A percentile compares a stretch with the other conserved stretches of the same genome.
These are phyloP conservation scores for Psittacula cyanocephala DNA, from an alignment of 2,113 vertebrate species.

Conservation along the genomic window DNA sequence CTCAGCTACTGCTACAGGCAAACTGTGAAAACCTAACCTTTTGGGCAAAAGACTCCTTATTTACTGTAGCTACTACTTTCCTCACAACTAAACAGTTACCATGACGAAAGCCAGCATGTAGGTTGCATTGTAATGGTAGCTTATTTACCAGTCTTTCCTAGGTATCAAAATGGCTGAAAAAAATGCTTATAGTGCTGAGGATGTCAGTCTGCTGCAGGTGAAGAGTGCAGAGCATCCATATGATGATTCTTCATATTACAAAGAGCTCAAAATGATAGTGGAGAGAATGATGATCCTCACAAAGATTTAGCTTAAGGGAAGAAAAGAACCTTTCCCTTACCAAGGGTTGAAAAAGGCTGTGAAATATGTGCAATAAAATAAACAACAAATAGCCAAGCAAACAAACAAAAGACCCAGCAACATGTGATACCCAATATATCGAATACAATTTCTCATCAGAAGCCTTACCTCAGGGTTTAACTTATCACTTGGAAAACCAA, in stretches of 20 bases:
- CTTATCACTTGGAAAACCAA: neutral
- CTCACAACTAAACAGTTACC: neutral
- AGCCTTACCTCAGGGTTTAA: neutral
- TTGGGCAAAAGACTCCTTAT: neutral
- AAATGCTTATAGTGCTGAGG: neutral
- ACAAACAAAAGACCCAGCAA: neutral
- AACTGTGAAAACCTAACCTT: neutral
- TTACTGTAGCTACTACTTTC: neutral
- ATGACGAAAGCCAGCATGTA: neutral
- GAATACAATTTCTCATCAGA: neutral
- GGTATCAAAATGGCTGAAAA: neutral
- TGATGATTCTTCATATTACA: neutral
- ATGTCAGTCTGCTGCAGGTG: neutral
- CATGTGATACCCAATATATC: neutral
- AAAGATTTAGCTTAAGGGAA: neutral
- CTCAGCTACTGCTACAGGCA: neutral
- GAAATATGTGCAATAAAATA: neutral
- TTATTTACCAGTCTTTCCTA: neutral
- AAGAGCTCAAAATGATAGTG: neutral
- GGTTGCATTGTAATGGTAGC: neutral
- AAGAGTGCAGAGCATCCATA: neutral
- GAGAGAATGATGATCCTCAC: neutral
- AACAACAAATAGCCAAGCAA: neutral
- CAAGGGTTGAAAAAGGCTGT: neutral
- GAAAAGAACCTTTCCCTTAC: neutral